Base-by-base conservation (phyloP, 2,797 vertebrate genomes). In the Chaunax sp. region DNA sequence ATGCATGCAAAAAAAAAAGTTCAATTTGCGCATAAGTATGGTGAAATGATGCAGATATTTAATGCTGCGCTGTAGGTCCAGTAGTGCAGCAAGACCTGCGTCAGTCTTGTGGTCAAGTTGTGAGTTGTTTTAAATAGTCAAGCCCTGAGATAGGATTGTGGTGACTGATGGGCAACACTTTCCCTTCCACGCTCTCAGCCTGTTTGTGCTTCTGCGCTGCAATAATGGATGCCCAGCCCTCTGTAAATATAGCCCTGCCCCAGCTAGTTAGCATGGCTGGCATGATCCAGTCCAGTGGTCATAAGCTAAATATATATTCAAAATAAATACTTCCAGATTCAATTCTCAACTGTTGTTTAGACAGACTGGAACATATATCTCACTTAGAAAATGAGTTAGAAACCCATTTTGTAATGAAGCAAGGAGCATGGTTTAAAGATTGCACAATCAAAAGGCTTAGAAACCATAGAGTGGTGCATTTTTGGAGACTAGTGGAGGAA, bases 181-280 rank as follows among this genome's bases (percentile, higher is more conserved):
- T 92, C 87, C 85, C 88, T 91, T 90, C 86, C 89, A 90, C 60
- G 68, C 82, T 80, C 85, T 70, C 72, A 86, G 86, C 78, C 80
- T 84, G 86, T 88, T 87, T 75, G 78, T 81, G 79, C 78, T 75
- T 85, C 80, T 79, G 85, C 81, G 26, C 89, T 67, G 75, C 41
- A 81, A 85, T 92, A 91, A 93, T 91, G 86, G 91, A 92, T 89
- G 87, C 89, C 88, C 84, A 76, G 83, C 84, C 86, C 84, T 83
- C 81, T 64, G 75, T 93, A 94, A 94, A 94, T 94, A 94, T 94
- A 95, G 77, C 79, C 69, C 59, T 78, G 77, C 85, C 86, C 86
- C 78, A 84, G 90, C 92, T 94, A 93, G 92, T 94, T 94, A 94
- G 91, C 91, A 92, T 93, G 89, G 85, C 72, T 92, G 89, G 87